Conservation (phyloP, 2,797 vertebrate species). For the Melopsittacus undulatus region DNA sequence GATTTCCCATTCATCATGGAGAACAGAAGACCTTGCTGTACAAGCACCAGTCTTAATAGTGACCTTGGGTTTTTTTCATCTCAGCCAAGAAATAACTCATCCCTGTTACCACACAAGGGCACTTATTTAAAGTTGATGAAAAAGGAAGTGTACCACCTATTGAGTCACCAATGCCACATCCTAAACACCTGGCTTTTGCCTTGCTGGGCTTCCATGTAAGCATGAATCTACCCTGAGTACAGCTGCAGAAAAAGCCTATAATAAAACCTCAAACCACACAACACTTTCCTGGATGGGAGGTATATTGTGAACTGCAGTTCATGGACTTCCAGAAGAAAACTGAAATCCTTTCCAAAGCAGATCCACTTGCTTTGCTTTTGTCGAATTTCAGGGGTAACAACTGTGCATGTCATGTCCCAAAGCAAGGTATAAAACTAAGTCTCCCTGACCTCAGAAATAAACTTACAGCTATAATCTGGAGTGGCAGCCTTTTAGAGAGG, state of each 20-base stretch:
- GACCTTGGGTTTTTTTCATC: not conserved
- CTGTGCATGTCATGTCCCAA: not conserved
- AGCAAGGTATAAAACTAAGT: not conserved
- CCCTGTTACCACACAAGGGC: conserved; percentile 42
- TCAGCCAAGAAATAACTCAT: conserved; percentile 34
- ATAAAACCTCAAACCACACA: not conserved
- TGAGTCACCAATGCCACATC: conserved; percentile 66
- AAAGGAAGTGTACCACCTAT: conserved; percentile 60
- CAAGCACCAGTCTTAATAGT: not conserved
- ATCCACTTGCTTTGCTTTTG: not conserved
- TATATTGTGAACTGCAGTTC: not conserved
- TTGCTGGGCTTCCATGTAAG: conserved; percentile 2
- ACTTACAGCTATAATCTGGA: not conserved
- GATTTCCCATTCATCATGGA: not conserved
- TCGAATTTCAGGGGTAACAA: not conserved
- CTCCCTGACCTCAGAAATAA: not conserved
- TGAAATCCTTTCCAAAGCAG: not conserved
- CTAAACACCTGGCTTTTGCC: conserved; percentile 56
- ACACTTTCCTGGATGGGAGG: not conserved
- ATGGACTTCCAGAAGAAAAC: not conserved
- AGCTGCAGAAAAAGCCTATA: not conserved
- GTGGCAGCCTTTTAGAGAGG: not conserved
- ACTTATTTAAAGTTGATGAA: conserved; percentile 10
- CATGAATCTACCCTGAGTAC: not conserved
- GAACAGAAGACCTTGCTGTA: not conserved